phyloP scores from a whole-genome alignment of 2,113 vertebrate genomes.

The Bothrops jararaca region DNA sequence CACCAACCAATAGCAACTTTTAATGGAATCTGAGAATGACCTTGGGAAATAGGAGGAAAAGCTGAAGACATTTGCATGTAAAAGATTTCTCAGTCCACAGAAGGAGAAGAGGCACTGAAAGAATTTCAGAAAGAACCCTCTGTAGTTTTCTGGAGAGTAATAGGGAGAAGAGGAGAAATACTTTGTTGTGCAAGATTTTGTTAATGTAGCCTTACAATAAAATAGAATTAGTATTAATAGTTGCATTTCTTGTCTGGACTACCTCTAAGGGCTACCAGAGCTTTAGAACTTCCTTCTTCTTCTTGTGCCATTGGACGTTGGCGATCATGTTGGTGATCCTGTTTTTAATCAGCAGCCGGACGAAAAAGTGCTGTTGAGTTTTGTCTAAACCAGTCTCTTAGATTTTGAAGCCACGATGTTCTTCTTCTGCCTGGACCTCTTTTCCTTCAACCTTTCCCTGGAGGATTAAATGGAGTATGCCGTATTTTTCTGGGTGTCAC shows the following conservation, averaged over 20 bases:
- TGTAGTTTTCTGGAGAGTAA: neutral
- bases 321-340: too few relatives aligned
- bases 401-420: too few relatives aligned
- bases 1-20: neutral
- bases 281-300: neutral
- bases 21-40: neutral
- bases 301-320: too few relatives aligned
- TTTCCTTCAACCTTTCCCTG: too few relatives aligned
- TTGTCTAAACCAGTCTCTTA: too few relatives aligned
- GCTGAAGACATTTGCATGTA: neutral
- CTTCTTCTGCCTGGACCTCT: too few relatives aligned
- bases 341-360: too few relatives aligned
- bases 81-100: neutral
- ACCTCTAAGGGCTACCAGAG: neutral
- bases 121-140: neutral
- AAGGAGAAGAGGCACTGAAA: neutral
- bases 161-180: neutral
- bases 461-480: too few relatives aligned
- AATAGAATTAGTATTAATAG: neutral
- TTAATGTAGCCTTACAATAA: neutral
- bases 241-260: neutral
- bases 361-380: too few relatives aligned
- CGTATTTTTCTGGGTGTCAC: too few relatives aligned
- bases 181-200: neutral
- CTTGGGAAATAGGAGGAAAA: neutral